phyloP scores from a whole-genome alignment of 2,888 invertebrate genomes.

The Polydrusus pterygomalis region DNA sequence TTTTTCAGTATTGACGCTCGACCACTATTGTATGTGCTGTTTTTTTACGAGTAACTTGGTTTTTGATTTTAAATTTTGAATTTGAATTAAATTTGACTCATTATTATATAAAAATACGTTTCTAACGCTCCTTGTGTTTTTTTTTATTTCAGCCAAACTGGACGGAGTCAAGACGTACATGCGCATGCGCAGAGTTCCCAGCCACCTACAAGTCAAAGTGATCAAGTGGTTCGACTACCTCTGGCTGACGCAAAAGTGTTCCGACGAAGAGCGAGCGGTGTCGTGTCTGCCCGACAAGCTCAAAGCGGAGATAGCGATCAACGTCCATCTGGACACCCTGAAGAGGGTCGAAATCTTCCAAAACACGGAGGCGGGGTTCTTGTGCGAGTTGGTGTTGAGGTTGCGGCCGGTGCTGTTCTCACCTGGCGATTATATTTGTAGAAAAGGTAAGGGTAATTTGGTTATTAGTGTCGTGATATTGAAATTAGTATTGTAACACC shows the following conservation, averaged over 20 bases:
- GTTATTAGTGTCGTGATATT: no score
- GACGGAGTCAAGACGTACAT: constrained; percentile 99
- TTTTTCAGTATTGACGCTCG: no score
- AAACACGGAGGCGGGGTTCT: constrained; percentile 98
- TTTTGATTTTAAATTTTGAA: no score
- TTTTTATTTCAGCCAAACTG: constrained; percentile 88
- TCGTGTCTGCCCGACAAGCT: constrained; percentile 97
- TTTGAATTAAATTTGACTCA: no score
- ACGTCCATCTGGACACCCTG: constrained; percentile 98
- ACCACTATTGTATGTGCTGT: no score
- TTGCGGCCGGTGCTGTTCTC: constrained; percentile 97
- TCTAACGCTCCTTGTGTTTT: background rate
- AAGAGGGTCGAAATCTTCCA: constrained; percentile 99
- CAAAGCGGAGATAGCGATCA: constrained; percentile 99
- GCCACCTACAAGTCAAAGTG: constrained; percentile 96
- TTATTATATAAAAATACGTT: no score
- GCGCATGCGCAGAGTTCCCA: constrained; percentile 96
- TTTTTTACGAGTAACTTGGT: no score
- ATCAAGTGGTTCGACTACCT: constrained; percentile 99
- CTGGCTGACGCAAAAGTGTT: constrained; percentile 99
- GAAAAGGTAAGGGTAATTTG: constrained; percentile 92
- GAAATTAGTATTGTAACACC: no score
- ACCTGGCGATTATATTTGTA: constrained; percentile 98
- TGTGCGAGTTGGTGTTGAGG: constrained; percentile 96
- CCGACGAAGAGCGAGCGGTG: constrained; percentile 96